Percentiles rank a stretch among this genome's conserved stretches.
These are phyloP conservation scores for Lordiphosa fenestrarum DNA, from an alignment of 2,888 invertebrate genomes.

Conservation along the genomic window DNA sequence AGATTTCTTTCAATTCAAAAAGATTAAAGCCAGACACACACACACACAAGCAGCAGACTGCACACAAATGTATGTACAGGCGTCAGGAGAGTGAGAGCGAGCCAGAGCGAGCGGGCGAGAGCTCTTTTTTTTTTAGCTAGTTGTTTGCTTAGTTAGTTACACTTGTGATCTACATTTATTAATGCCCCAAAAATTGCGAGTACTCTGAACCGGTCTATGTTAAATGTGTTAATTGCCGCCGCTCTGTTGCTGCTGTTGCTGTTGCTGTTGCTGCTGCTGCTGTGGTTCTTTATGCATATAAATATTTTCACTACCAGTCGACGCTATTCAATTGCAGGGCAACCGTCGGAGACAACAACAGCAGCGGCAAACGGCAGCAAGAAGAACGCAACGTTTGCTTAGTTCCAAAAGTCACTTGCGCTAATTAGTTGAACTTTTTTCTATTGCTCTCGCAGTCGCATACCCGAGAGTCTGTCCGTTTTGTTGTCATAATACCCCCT, in stretches of 20 bases:
- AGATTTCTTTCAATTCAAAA: conserved; percentile 69
- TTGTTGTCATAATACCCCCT: conserved; percentile 20
- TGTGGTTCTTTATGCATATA: conserved; percentile 17
- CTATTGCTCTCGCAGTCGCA: conserved; percentile 14
- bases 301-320: conserved; percentile 38
- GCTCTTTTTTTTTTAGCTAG: conserved; percentile 39
- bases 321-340: conserved; percentile 42
- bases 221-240: conserved; percentile 58
- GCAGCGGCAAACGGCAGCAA: conserved; percentile 21
- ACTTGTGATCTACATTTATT: conserved; percentile 33
- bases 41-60: conserved; percentile 5
- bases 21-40: conserved; percentile 51
- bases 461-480: conserved; percentile 2
- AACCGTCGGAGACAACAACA: conserved; percentile 9
- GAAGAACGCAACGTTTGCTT: conserved; percentile 4
- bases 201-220: conserved; percentile 47
- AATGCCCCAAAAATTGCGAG: conserved; percentile 25
- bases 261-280: conserved; percentile 9
- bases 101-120: conserved; percentile 12
- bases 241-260: conserved; percentile 3
- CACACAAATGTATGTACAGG: conserved; percentile 1
- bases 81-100: conserved; percentile 6
- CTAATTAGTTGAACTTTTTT: conserved; percentile 42
- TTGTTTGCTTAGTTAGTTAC: conserved; percentile 51
- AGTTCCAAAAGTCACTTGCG: conserved; percentile 67